A percentile compares a stretch with the other conserved stretches of the same genome.
These are phyloP conservation scores for Nasonia oneida DNA, from an alignment of 2,888 invertebrate genomes.

Conservation along the genomic window DNA sequence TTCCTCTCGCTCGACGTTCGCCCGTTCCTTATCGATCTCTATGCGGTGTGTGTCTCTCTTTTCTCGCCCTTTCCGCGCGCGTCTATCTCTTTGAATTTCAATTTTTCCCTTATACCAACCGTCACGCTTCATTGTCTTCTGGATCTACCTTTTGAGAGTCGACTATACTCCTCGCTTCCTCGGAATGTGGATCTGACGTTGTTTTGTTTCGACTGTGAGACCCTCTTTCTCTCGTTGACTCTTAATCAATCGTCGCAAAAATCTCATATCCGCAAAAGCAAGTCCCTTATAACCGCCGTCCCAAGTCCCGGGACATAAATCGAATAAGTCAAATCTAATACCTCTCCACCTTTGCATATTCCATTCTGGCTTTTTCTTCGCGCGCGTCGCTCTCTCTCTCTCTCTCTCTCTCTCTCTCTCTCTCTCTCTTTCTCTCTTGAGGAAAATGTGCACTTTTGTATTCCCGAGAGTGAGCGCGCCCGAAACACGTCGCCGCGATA, in stretches of 20 bases:
- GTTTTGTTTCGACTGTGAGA: not conserved
- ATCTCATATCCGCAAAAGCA: no score
- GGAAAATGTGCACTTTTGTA: constrained; percentile 65
- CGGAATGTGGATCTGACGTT: not conserved
- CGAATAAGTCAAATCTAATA: constrained; percentile 55
- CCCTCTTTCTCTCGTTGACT: not conserved
- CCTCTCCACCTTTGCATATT: constrained; percentile 14
- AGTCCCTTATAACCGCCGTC: not conserved
- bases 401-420: no score
- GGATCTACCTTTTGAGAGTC: not conserved
- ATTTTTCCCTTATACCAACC: not conserved
- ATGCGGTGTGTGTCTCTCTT: constrained; percentile 3
- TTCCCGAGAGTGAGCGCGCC: constrained; percentile 63
- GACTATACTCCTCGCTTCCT: not conserved
- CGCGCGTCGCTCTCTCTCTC: not conserved
- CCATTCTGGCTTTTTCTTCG: not conserved
- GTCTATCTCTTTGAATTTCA: not conserved
- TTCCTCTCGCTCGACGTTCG: not conserved
- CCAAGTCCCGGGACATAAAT: constrained; percentile 26
- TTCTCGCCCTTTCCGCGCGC: not conserved
- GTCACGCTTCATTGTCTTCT: constrained; percentile 11
- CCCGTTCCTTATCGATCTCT: constrained; percentile 14
- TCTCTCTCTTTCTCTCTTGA: not conserved
- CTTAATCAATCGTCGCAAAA: not conserved
- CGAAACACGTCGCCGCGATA: constrained; percentile 68